Base-by-base conservation (phyloP, 23 tunicate species). In the Oikopleura dioica region DNA sequence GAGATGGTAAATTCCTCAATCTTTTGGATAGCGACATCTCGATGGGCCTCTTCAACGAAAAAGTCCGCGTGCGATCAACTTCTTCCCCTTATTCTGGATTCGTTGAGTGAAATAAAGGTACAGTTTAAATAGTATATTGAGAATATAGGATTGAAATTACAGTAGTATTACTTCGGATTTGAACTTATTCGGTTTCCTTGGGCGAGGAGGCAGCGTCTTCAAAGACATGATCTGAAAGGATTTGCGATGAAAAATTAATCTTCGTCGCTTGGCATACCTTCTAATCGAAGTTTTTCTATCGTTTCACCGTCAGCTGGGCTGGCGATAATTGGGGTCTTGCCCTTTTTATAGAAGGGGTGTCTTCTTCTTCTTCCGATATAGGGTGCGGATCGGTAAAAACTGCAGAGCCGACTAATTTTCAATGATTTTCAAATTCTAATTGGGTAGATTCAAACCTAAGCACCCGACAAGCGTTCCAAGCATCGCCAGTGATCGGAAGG, bases 31-130 rank as follows among this genome's bases (percentile, higher is more conserved):
- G 72, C 72, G 33, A 63, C 72, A 21, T 16, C 32, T 21, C 16
- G 30, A 31, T 63, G 72, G 72, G 30, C 72, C 5, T 63, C 72
- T 23, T 16, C 32, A 16, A 63, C 72, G 72, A 63, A 63, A 63
- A 24, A 28, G 5, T 63, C 72, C 32, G 72, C 26, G 16, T 16
- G 32, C 2, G 72, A 63, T 28, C 16, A 63, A 63, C 72, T 63
- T 28, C 29, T 63, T 4, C 72, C 72, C 4, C 16, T 63, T 63
- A 63, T 63, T 63, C 16, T 63, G 30, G 72, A 63, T 12, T 12
- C 72, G 32, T 63, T 63, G 72, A 23, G 26, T 63, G 30, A 23
- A 24, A 63, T 63, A 24, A 23, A 63, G 72, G 72, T 63, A 16
- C 2, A 31, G 16, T 63, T 9, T 9, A 16, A 16, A 9, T 44